These are phyloP conservation scores for Nasonia vitripennis DNA, from an alignment of 1,140 invertebrate genomes.

Conservation along the genomic window DNA sequence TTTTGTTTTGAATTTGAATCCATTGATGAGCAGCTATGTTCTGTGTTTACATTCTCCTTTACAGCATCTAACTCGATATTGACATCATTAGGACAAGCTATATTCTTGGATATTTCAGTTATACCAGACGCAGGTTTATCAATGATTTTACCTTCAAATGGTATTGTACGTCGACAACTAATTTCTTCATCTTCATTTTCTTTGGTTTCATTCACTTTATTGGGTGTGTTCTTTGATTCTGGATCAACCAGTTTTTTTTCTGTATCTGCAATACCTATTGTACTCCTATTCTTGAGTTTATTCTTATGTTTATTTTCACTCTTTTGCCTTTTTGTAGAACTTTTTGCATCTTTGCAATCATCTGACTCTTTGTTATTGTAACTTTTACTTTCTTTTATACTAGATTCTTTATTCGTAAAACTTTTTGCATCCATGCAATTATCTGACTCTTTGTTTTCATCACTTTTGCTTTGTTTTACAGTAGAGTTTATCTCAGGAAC, in stretches of 20 bases:
- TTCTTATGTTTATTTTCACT: neutral
- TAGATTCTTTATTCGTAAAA: neutral
- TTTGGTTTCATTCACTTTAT: constrained; percentile 43
- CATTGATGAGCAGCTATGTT: neutral
- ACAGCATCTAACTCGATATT: neutral
- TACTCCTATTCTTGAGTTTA: neutral
- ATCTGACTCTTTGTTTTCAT: neutral
- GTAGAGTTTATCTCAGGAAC: neutral
- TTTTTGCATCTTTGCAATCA: neutral
- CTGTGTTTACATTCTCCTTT: neutral
- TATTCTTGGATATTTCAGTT: neutral
- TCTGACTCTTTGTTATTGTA: neutral
- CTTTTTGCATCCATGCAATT: neutral
- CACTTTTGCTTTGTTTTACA: neutral
- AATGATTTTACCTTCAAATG: constrained; percentile 34
- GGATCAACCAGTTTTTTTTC: neutral
- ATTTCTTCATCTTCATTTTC: constrained; percentile 22
- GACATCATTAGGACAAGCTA: neutral
- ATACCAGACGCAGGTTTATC: neutral
- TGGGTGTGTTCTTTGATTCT: neutral
- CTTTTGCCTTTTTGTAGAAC: neutral
- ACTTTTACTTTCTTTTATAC: neutral
- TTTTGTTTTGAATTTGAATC: constrained; percentile 21
- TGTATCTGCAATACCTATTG: neutral
- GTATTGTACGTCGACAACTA: constrained; percentile 33